phyloP scores from a whole-genome alignment of 2,113 vertebrate species.

The Bujurquina vittata region DNA sequence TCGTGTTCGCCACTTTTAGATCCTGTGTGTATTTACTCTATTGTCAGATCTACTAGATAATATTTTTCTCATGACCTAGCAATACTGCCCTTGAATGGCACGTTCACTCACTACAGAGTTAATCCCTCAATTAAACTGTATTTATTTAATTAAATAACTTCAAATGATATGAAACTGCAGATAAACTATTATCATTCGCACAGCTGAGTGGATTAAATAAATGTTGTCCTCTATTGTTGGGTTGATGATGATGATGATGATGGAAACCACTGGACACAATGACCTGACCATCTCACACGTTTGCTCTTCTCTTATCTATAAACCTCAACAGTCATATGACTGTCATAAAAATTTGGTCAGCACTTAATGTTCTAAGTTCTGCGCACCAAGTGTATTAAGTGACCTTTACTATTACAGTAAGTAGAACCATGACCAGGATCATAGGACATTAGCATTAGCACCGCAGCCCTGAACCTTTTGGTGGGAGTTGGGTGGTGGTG shows the following conservation, averaged over 20 bases:
- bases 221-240: background rate
- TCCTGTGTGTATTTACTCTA: background rate
- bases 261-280: background rate
- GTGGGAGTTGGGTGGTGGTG: too few species aligned
- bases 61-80: background rate
- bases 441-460: background rate
- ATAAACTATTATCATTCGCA: too few species aligned
- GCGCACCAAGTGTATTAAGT: constrained; percentile 15
- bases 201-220: rapidly evolving
- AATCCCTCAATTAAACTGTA: background rate
- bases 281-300: background rate
- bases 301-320: background rate
- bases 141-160: background rate
- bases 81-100: background rate
- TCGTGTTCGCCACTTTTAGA: background rate
- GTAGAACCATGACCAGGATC: constrained; percentile 1
- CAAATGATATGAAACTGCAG: background rate
- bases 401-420: constrained; percentile 16
- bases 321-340: background rate
- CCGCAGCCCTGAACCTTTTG: background rate
- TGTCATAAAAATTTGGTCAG: background rate
- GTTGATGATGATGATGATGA: background rate
- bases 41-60: background rate
- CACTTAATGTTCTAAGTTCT: rapidly evolving
- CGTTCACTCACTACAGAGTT: background rate